Percentiles rank a stretch among this genome's conserved stretches.
phyloP scores from a whole-genome alignment of 2,113 vertebrate species.

The mouse (Mus musculus) region DNA sequence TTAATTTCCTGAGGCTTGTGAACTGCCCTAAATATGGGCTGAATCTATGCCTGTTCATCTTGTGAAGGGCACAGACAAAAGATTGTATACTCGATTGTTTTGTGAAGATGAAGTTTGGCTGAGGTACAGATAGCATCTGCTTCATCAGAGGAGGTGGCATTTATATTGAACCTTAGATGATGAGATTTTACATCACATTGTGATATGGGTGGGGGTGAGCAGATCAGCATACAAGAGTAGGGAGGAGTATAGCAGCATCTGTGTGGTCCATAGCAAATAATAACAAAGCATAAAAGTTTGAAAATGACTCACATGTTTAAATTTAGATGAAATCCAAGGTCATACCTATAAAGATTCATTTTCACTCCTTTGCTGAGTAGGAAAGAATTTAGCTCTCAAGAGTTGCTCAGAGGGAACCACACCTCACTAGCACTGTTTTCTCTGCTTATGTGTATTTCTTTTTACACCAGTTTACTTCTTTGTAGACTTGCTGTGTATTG shows the following conservation, averaged over 20 bases:
- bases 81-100: conserved; percentile 2
- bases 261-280: conserved; percentile 56
- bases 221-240: conserved; percentile 47
- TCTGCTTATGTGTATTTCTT: conserved; percentile 57
- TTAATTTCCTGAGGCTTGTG: neutral
- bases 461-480: conserved; percentile 45
- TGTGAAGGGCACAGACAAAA: conserved; percentile 41
- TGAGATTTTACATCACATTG: conserved; percentile 65
- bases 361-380: conserved; percentile 74
- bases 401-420: conserved; percentile 58
- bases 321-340: conserved; percentile 73
- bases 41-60: neutral
- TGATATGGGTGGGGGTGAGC: conserved; percentile 57
- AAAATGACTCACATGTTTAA: conserved; percentile 75
- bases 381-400: conserved; percentile 67
- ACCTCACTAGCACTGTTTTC: conserved; percentile 46
- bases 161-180: conserved; percentile 72
- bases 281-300: conserved; percentile 63
- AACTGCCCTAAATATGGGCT: neutral
- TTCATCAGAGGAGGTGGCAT: conserved; percentile 67
- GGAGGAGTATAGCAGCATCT: conserved; percentile 57
- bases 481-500: conserved; percentile 9
- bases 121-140: conserved; percentile 51
- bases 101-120: conserved; percentile 7
- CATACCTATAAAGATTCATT: conserved; percentile 77